Percentiles rank a stretch among this genome's conserved stretches.
Conservation (phyloP, 2,888 invertebrate genomes). For the Xanthia icteritia region DNA sequence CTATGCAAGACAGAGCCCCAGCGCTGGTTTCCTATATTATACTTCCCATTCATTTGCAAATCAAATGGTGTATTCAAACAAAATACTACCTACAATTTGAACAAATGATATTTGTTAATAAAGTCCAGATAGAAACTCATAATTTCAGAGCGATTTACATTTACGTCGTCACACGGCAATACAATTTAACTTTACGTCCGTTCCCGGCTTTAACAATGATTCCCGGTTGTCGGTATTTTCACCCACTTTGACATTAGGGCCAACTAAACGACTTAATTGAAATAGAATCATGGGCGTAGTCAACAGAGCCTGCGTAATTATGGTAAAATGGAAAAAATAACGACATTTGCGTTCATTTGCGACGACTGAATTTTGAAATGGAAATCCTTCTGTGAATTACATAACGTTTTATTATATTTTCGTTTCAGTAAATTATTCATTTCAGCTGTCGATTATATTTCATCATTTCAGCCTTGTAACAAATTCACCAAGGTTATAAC, state of each 20-base stretch:
- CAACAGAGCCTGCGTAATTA: conserved; percentile 56
- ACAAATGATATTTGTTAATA: conserved; percentile 21
- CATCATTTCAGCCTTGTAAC: neutral
- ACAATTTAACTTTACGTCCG: conserved; percentile 72
- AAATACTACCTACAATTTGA: conserved; percentile 22
- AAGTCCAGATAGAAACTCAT: conserved; percentile 50
- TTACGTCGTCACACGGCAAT: conserved; percentile 67
- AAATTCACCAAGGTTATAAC: neutral
- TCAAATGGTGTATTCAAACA: conserved; percentile 20
- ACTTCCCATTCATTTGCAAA: conserved; percentile 13
- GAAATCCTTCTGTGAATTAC: conserved; percentile 43
- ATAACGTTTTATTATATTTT: conserved; percentile 41
- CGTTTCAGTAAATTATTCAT: conserved; percentile 42
- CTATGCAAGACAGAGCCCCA: no score
- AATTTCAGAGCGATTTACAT: conserved; percentile 66
- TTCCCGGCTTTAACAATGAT: conserved; percentile 66
- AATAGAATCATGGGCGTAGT: conserved; percentile 55
- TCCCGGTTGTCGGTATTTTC: conserved; percentile 68
- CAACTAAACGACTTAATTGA: conserved; percentile 64
- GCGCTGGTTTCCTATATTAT: no score
- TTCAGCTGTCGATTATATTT: conserved; percentile 35
- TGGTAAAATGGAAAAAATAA: conserved; percentile 58
- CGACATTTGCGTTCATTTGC: conserved; percentile 52
- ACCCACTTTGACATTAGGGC: conserved; percentile 63
- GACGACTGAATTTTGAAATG: conserved; percentile 39